These are phyloP conservation scores for Oscheius myriophilus DNA, from an alignment of 2,888 invertebrate genomes.

Conservation along the genomic window DNA sequence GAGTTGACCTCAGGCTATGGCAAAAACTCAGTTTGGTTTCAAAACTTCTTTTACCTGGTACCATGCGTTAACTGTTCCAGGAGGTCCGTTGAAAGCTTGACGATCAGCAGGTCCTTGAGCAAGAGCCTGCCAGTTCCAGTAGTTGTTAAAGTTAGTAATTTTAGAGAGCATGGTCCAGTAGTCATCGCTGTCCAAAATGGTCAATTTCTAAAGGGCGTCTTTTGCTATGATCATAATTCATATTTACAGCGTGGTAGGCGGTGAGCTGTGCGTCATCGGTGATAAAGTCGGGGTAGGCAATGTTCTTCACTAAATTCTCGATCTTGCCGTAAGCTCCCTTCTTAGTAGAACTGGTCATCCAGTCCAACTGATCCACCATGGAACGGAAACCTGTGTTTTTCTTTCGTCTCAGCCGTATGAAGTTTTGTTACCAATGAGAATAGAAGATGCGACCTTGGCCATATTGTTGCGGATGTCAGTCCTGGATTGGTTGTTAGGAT, in stretches of 20 bases:
- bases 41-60: constrained; percentile 32
- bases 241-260: constrained; percentile 43
- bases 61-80: constrained; percentile 57
- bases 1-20: constrained; percentile 55
- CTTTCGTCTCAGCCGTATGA: background rate
- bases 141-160: constrained; percentile 38
- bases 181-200: constrained; percentile 16
- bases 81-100: constrained; percentile 51
- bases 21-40: background rate
- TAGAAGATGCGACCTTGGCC: constrained; percentile 50
- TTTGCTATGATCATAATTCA: background rate
- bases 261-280: constrained; percentile 50
- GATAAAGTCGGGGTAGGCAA: constrained; percentile 64
- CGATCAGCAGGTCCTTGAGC: constrained; percentile 37
- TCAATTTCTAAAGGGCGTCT: constrained; percentile 14
- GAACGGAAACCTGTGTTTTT: constrained; percentile 51
- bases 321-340: constrained; percentile 62
- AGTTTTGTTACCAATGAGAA: constrained; percentile 46
- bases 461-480: constrained; percentile 52
- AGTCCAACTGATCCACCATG: constrained; percentile 64
- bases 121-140: constrained; percentile 30
- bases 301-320: constrained; percentile 62
- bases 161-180: constrained; percentile 43
- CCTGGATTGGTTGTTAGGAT: constrained; percentile 42
- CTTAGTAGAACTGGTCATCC: constrained; percentile 63